Evolutionary conservation across 92 coral and sea anemone genomes (phyloP).

Genomic region (Heliopora coerulea): DNA sequence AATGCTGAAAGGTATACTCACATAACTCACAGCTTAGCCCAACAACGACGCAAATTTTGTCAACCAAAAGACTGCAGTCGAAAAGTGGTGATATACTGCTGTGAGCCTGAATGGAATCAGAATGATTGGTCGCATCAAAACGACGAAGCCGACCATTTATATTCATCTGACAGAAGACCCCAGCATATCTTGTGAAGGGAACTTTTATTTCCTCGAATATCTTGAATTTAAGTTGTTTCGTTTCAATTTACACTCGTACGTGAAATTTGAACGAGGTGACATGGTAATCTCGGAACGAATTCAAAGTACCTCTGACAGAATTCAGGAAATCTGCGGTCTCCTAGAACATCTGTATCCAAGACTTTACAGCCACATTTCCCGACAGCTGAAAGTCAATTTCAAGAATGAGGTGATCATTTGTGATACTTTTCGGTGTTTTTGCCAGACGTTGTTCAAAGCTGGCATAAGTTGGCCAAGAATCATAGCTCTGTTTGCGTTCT

Average conservation of each 20-base stretch:
- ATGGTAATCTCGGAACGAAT: neutral
- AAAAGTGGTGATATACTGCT: too few relatives aligned
- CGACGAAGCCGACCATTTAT: neutral
- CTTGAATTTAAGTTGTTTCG: conserved; percentile 30
- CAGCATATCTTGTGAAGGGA: conserved; percentile 14
- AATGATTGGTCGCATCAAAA: too few relatives aligned
- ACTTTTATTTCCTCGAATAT: conserved; percentile 22
- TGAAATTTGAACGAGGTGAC: conserved; percentile 20
- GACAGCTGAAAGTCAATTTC: conserved; percentile 74
- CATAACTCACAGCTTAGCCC: too few relatives aligned
- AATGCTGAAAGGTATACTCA: too few relatives aligned
- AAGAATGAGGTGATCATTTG: conserved; percentile 73
- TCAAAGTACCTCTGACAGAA: conserved; percentile 16
- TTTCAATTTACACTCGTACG: conserved; percentile 20
- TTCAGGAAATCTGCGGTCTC: conserved; percentile 67
- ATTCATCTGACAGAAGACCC: conserved; percentile 4
- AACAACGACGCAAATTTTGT: too few relatives aligned
- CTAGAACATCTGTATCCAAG: conserved; percentile 71
- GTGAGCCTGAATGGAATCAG: too few relatives aligned
- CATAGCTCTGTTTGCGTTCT: conserved; percentile 86
- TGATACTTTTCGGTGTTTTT: conserved; percentile 85
- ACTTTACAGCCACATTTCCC: conserved; percentile 68
- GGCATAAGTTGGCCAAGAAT: conserved; percentile 87
- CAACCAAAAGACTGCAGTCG: too few relatives aligned
- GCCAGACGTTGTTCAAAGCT: conserved; percentile 64